phyloP scores from a whole-genome alignment of 2,888 invertebrate species.

The Hypolimnas misippus region DNA sequence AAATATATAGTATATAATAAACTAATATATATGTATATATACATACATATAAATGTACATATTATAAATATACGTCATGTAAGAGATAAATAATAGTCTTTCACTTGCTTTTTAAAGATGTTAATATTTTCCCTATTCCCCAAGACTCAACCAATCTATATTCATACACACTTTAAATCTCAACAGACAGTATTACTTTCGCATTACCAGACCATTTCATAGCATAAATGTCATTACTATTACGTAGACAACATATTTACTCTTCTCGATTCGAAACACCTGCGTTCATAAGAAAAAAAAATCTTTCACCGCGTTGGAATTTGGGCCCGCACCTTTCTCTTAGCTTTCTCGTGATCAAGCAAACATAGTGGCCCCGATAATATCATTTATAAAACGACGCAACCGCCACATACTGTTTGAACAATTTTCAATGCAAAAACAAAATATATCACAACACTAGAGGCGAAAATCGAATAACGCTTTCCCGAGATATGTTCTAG shows the following conservation, averaged over 20 bases:
- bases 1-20: too few relatives aligned
- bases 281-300: slow-evolving; percentile 54
- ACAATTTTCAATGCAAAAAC: slow-evolving; percentile 13
- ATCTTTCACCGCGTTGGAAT: slow-evolving; percentile 71
- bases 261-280: slow-evolving; percentile 39
- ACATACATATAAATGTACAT: too few relatives aligned
- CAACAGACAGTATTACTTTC: too few relatives aligned
- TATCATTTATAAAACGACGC: slow-evolving; percentile 11
- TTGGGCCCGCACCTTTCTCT: slow-evolving; percentile 74
- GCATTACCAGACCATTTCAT: too few relatives aligned
- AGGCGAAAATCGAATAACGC: slow-evolving; percentile 16
- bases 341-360: slow-evolving; percentile 66
- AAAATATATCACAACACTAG: not conserved
- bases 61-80: too few relatives aligned
- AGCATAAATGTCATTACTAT: not conserved
- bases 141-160: too few relatives aligned
- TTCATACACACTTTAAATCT: too few relatives aligned
- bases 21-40: too few relatives aligned
- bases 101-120: too few relatives aligned
- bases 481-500: not conserved
- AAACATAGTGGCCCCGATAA: slow-evolving; percentile 66
- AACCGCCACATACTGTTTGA: slow-evolving; percentile 6
- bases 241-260: not conserved
- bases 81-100: too few relatives aligned
- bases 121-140: too few relatives aligned